phyloP scores from a whole-genome alignment of 2,797 vertebrate species.

The Gymnopithys bicolor region DNA sequence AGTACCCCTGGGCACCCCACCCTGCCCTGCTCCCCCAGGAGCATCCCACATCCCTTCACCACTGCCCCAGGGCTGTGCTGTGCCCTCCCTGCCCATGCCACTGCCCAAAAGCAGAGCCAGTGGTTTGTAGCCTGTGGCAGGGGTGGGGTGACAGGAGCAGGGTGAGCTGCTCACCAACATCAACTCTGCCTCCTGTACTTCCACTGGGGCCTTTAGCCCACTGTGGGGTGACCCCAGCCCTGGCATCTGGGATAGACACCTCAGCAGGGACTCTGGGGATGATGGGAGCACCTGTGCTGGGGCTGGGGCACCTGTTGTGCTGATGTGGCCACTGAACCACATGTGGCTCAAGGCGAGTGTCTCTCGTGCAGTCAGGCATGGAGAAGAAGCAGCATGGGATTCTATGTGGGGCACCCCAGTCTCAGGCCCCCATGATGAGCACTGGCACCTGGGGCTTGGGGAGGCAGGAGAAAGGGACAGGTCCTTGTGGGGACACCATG shows the following conservation, averaged over 20 bases:
- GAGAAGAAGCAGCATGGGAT: not conserved
- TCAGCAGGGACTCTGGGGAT: not conserved
- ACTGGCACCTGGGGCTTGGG: not conserved
- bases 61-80: not conserved
- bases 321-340: not conserved
- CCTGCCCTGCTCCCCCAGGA: not conserved
- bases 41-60: not conserved
- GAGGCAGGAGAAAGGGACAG: not conserved
- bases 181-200: not conserved
- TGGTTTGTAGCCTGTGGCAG: not conserved
- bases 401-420: not conserved
- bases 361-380: not conserved
- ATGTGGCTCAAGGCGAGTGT: not conserved
- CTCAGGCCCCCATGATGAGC: not conserved
- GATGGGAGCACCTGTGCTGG: not conserved
- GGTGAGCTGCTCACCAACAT: not conserved
- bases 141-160: not conserved
- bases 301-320: not conserved
- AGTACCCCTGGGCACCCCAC: not conserved
- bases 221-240: not conserved
- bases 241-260: fast-evolving
- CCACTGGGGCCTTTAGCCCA: not conserved
- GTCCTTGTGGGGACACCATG: not conserved
- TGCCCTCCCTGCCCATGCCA: not conserved
- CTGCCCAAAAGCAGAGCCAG: not conserved